phyloP scores from a whole-genome alignment of 2,888 invertebrate genomes.

The Drosophila nr. medialis region DNA sequence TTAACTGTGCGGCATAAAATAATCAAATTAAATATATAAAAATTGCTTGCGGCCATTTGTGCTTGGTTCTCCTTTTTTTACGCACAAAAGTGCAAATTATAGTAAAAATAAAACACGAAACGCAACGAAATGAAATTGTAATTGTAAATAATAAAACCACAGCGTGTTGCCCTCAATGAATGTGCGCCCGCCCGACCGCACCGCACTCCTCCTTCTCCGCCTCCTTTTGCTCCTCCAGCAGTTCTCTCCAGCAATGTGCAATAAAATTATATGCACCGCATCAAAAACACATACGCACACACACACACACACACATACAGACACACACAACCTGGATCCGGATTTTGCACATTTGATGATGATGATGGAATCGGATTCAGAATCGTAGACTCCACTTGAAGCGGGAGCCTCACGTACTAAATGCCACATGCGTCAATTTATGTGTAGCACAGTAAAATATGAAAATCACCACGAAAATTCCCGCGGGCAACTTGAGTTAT shows the following conservation, averaged over 20 bases:
- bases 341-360: conserved; percentile 47
- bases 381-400: conserved; percentile 32
- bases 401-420: conserved; percentile 73
- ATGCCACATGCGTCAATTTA: conserved; percentile 82
- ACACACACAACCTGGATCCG: conserved; percentile 15
- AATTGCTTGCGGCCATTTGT: conserved; percentile 44
- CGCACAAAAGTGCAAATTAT: conserved; percentile 66
- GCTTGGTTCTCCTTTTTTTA: conserved; percentile 11
- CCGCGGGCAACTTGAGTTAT: conserved; percentile 61
- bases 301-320: conserved; percentile 15
- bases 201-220: background rate
- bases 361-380: conserved; percentile 47
- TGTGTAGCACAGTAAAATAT: conserved; percentile 53
- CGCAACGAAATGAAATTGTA: conserved; percentile 51
- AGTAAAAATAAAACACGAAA: conserved; percentile 41
- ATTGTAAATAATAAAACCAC: conserved; percentile 84
- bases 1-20: conserved; percentile 78
- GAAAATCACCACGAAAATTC: conserved; percentile 62
- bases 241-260: conserved; percentile 49
- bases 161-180: conserved; percentile 52
- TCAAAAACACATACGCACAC: conserved; percentile 40
- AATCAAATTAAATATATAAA: conserved; percentile 76
- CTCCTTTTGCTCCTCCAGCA: conserved; percentile 1
- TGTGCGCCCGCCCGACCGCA: conserved; percentile 1
- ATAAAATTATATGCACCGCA: conserved; percentile 76